Conservation (phyloP, 1,140 invertebrate species). For the Drosophila jambulina region DNA sequence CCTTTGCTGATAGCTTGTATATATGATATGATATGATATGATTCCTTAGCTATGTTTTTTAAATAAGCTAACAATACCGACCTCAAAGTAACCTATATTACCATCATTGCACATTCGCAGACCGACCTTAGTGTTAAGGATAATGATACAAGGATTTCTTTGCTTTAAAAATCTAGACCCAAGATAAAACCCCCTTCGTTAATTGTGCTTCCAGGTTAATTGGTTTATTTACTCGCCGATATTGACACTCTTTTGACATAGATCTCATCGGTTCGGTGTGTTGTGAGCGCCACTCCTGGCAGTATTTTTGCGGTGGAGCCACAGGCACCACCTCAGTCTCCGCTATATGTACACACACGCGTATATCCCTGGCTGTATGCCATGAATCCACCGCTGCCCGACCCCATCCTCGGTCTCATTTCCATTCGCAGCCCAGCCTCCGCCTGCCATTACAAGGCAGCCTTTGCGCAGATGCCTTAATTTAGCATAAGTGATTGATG, state of each 20-base stretch:
- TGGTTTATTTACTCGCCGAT: slow-evolving; percentile 5
- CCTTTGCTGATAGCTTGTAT: too few species aligned
- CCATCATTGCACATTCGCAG: too few species aligned
- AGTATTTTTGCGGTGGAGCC: slow-evolving; percentile 16
- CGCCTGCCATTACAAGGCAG: background rate
- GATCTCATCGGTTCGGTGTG: slow-evolving; percentile 5
- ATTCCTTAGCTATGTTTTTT: background rate
- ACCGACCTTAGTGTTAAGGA: too few species aligned
- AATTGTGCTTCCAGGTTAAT: background rate
- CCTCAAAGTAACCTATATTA: too few species aligned
- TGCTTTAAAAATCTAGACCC: background rate
- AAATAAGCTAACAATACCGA: too few species aligned
- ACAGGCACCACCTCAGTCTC: slow-evolving; percentile 7
- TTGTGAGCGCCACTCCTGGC: background rate
- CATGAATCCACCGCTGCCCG: slow-evolving; percentile 1
- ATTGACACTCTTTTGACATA: slow-evolving; percentile 12
- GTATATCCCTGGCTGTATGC: background rate
- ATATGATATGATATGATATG: background rate
- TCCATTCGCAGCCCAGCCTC: background rate
- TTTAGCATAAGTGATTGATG: slow-evolving; percentile 70
- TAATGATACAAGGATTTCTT: too few species aligned
- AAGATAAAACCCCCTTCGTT: background rate
- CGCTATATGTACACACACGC: background rate
- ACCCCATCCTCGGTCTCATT: background rate
- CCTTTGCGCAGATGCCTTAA: slow-evolving; percentile 50